Percentiles rank a stretch among this genome's conserved stretches.
Conservation (phyloP, 2,888 invertebrate species). For the Drosophila prostipennis region DNA sequence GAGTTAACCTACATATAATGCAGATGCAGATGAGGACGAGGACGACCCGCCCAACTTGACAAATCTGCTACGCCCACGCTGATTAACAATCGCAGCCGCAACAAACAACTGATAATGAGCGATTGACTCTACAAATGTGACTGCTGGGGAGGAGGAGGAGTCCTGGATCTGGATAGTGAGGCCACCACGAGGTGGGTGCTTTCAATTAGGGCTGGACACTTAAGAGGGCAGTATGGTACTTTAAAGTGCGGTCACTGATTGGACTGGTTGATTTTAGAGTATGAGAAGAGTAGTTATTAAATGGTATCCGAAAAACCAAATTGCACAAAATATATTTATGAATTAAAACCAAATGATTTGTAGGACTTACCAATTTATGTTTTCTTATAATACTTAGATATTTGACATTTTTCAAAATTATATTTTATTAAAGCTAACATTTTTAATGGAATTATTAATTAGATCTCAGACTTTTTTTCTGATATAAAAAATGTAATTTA, state of each 20-base stretch:
- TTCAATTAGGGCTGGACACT: slow-evolving; percentile 68
- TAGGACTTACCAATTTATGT: no score
- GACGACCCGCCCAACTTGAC: slow-evolving; percentile 57
- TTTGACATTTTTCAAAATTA: no score
- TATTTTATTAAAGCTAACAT: no score
- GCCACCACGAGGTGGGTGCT: slow-evolving; percentile 30
- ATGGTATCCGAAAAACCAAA: no score
- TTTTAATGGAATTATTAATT: no score
- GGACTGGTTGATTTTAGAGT: slow-evolving; percentile 24
- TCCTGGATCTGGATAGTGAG: not conserved
- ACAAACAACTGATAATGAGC: slow-evolving; percentile 80
- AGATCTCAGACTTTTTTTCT: no score
- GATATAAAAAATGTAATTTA: not conserved
- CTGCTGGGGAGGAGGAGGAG: slow-evolving; percentile 4
- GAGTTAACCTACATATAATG: slow-evolving; percentile 76
- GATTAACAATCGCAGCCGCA: slow-evolving; percentile 75
- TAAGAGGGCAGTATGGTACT: slow-evolving; percentile 31
- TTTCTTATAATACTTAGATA: no score
- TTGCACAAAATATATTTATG: no score
- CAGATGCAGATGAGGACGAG: slow-evolving; percentile 30
- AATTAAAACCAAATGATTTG: no score
- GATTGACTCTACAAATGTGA: slow-evolving; percentile 71
- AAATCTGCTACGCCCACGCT: slow-evolving; percentile 76
- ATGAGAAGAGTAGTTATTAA: no score
- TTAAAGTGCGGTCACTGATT: slow-evolving; percentile 73